These are phyloP conservation scores for Phocoena phocoena DNA, from an alignment of 2,113 vertebrate species.

Conservation along the genomic window DNA sequence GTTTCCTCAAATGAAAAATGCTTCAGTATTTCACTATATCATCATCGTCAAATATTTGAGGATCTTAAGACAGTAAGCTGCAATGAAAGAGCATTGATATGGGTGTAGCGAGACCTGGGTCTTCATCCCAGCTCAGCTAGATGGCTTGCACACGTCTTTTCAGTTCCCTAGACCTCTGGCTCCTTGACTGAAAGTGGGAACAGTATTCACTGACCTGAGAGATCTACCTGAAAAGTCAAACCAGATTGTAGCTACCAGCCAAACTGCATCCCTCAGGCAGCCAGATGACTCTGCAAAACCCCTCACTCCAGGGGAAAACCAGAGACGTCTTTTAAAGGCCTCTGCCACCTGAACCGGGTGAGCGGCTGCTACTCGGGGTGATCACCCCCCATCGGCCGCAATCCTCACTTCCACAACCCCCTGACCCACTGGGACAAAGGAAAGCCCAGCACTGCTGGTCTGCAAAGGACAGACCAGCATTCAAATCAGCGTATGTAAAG, in stretches of 20 bases:
- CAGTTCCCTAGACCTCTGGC: neutral
- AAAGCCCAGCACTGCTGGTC: neutral
- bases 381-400: neutral
- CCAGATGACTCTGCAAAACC: rapidly evolving
- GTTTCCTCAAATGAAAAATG: neutral
- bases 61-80: neutral
- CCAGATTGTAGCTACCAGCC: neutral
- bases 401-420: neutral
- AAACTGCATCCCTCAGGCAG: neutral
- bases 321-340: neutral
- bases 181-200: neutral
- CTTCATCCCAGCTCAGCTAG: neutral
- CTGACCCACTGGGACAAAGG: rapidly evolving
- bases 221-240: neutral
- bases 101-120: neutral
- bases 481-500: neutral
- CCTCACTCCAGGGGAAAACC: neutral
- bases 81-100: neutral
- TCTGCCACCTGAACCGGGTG: neutral
- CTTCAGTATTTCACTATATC: neutral
- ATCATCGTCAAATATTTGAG: neutral
- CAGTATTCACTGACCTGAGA: neutral
- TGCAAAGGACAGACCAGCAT: neutral
- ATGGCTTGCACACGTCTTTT: neutral
- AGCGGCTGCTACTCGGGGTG: too few relatives aligned